Evolutionary conservation across 2,888 invertebrate genomes (phyloP), one percentile per base, ranked within the genome.

Genomic region (Eristalinus aeneus): DNA sequence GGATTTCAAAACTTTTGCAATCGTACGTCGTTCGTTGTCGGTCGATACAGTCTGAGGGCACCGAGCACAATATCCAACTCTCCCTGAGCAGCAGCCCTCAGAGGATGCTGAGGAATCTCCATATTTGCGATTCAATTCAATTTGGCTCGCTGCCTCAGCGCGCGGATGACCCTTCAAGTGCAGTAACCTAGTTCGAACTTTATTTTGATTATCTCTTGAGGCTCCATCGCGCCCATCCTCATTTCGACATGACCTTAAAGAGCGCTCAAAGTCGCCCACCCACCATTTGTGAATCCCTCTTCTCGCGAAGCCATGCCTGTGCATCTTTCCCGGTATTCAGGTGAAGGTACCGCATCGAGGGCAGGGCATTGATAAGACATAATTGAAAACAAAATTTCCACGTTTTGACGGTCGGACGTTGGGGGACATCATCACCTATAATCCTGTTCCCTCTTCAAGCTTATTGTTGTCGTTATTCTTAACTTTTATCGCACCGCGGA

Each of bases 391-490:
- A 69, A 80, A 81, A 27, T 27, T 27, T 27, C 27, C 27, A 3
- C 27, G 2, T 5, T 27, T 27, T 46, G 60, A 67, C 64, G 32
- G 60, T 34, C 22, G 12, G 16, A 1, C 64, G 31, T 46, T 46
- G 61, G 32, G 67, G 60, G 78, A 79, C 34, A 67, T 54, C 16
- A 32, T 22, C 65, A 65, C 67, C 61, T 60, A 65, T 54, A 53
- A 67, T 77, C 63, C 10, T 58, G n/a, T 61, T 61, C 61, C 61
- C 54, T 58, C 61, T 46, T 63, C 67, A 11, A 31, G 67, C 68
- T 63, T 68, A 60, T 76, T 75, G 71, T 75, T 75, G 79, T 20
- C 58, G 53, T 76, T 84, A 75, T 84, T 84, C 75, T 60, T 56
- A 74, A 58, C 54, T 75, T 72, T 74, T 22, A 75, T 34, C 34